These are phyloP conservation scores for Donacobius atricapilla DNA, from an alignment of 2,113 vertebrate species.

Conservation along the genomic window DNA sequence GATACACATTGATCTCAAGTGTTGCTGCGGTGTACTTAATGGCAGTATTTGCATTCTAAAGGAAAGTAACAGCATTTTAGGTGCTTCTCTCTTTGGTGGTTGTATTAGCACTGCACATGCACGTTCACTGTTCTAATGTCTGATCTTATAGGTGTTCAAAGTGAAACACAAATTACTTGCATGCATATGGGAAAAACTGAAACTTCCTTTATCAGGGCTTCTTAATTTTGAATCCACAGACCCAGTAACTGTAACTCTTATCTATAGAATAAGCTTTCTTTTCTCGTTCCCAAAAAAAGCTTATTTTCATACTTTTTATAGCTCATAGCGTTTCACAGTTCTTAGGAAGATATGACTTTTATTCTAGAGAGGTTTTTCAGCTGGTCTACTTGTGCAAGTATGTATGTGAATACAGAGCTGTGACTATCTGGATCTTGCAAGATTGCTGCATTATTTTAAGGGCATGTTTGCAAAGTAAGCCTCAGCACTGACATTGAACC, in stretches of 20 bases:
- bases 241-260: background rate
- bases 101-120: background rate
- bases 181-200: background rate
- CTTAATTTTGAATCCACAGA: background rate
- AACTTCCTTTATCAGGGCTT: background rate
- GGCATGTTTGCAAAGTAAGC: background rate
- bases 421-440: background rate
- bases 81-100: background rate
- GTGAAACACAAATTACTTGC: background rate
- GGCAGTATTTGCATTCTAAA: background rate
- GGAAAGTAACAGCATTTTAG: background rate
- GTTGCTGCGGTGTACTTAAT: background rate
- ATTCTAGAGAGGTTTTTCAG: background rate
- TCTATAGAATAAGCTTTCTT: background rate
- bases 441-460: background rate
- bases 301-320: background rate
- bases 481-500: background rate
- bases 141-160: background rate
- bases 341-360: background rate
- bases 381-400: background rate
- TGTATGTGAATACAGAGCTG: background rate
- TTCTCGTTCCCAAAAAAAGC: background rate
- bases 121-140: background rate
- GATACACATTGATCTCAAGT: background rate
- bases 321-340: background rate